A percentile compares a stretch with the other conserved stretches of the same genome.
Evolutionary conservation across 2,797 vertebrate genomes (phyloP).

Genomic region (Diplodus puntazzo): DNA sequence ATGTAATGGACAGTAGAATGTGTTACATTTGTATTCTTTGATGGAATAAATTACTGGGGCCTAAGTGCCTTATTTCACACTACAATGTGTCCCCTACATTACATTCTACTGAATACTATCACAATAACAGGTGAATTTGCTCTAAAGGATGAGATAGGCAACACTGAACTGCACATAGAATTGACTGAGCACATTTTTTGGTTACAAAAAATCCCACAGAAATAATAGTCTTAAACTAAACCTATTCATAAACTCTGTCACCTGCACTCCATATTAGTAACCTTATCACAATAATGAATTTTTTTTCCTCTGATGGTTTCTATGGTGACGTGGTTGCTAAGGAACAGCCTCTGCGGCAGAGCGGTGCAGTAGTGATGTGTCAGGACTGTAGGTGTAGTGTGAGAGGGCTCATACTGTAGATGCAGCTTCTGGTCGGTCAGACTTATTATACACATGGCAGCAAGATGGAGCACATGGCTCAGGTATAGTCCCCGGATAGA

Average conservation of each 20-base stretch:
- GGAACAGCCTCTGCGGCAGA: slow-evolving; percentile 91
- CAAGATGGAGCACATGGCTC: slow-evolving; percentile 62
- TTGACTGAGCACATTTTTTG: not conserved
- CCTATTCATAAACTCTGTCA: slow-evolving; percentile 56
- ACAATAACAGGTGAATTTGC: not conserved
- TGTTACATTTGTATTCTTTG: slow-evolving; percentile 7
- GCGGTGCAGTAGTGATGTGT: slow-evolving; percentile 88
- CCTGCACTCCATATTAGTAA: slow-evolving; percentile 50
- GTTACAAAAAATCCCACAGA: not conserved
- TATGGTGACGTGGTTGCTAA: slow-evolving; percentile 95
- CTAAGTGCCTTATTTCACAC: not conserved
- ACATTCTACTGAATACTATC: not conserved
- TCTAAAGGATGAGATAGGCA: not conserved
- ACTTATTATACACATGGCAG: slow-evolving; percentile 54
- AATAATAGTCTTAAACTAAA: slow-evolving; percentile 20
- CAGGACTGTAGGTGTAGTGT: slow-evolving; percentile 80
- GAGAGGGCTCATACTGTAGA: slow-evolving; percentile 56
- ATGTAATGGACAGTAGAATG: slow-evolving; percentile 7
- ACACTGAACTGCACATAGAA: not conserved
- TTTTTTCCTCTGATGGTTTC: slow-evolving; percentile 81
- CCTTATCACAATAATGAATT: slow-evolving; percentile 81
- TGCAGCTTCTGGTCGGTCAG: slow-evolving; percentile 64
- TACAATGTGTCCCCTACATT: not conserved
- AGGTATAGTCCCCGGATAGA: slow-evolving; percentile 31
- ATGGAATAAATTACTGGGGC: not conserved